Evolutionary conservation across 2,797 vertebrate genomes (phyloP).

Genomic region (Paguma larvata): DNA sequence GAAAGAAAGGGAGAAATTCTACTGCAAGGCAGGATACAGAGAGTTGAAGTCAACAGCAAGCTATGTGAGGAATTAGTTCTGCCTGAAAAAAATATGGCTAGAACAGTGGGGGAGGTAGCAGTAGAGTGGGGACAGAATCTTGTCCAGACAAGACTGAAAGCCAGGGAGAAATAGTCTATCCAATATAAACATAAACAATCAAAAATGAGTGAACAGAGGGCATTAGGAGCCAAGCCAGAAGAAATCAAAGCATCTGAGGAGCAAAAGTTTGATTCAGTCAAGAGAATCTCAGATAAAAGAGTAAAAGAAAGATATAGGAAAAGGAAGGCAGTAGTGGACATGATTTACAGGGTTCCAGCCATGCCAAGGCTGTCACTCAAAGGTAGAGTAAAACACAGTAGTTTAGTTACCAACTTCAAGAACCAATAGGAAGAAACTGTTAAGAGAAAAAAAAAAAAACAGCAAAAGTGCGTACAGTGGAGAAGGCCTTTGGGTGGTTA

Average conservation of each 20-base stretch:
- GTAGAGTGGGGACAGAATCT: neutral
- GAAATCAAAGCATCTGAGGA: neutral
- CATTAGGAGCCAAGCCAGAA: conserved; percentile 1
- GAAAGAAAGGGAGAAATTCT: neutral
- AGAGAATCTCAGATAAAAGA: neutral
- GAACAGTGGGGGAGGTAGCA: neutral
- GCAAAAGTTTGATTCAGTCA: neutral
- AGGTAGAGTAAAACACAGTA: neutral
- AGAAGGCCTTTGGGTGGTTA: conserved; percentile 28
- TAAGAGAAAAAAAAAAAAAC: neutral
- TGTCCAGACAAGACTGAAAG: neutral
- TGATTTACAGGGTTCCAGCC: neutral
- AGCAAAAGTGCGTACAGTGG: neutral
- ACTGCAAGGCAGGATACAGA: neutral
- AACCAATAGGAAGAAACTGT: neutral
- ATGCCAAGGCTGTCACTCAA: neutral
- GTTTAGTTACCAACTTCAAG: neutral
- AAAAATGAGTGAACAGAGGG: neutral
- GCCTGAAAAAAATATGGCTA: neutral
- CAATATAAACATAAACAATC: neutral
- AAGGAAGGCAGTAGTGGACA: neutral
- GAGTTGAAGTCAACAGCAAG: neutral
- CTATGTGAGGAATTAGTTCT: neutral
- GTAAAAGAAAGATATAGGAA: neutral
- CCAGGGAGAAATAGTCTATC: neutral